Evolutionary conservation across 2,888 invertebrate genomes (phyloP), one percentile per base, ranked within the genome.

Genomic region (Aspidapion aeneum): DNA sequence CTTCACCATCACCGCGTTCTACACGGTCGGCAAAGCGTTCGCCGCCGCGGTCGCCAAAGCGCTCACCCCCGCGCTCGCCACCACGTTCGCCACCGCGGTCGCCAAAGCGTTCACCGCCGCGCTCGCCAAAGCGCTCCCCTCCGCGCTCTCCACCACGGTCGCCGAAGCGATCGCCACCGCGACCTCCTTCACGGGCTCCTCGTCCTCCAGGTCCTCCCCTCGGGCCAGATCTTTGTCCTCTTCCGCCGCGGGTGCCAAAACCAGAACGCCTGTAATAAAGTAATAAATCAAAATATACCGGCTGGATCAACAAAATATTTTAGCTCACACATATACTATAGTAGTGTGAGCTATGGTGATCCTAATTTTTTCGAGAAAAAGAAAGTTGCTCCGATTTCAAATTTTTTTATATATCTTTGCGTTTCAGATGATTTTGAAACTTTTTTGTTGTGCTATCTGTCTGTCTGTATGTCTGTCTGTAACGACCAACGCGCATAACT

Each of bases 91-190:
- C 68, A 73, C 78, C 70, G 19, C 35, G 35, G 35, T 35, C 35
- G 35, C 35, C 35, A 35, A 7, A 35, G 35, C 71, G 62, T 76
- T 81, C 63, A 78, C 82, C 70, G 74, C 82, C 67, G 74, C 77
- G 74, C 55, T 71, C 76, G 22, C 81, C 80, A 68, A 79, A 77
- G 64, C 86, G 82, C 1, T 83, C 82, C 35, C 82, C 77, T 64
- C 86, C 82, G 1, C 83, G 82, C 51, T 82, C 80, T 62, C 87
- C 83, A 12, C 89, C 87, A 12, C 35, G 35, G 35, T 7, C 3
- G 3, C 35, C 87, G 83, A 7, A 66, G 35, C 35, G 35, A 35
- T 35, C 35, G 3, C 35, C 35, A 35, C 35, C 35, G 35, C 35
- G 35, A 52, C n/a, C 52, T 18, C 52, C 52, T 18, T n/a, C 52